Conservation (phyloP, 2,888 invertebrate species). For the Acanthacorydalis orientalis region DNA sequence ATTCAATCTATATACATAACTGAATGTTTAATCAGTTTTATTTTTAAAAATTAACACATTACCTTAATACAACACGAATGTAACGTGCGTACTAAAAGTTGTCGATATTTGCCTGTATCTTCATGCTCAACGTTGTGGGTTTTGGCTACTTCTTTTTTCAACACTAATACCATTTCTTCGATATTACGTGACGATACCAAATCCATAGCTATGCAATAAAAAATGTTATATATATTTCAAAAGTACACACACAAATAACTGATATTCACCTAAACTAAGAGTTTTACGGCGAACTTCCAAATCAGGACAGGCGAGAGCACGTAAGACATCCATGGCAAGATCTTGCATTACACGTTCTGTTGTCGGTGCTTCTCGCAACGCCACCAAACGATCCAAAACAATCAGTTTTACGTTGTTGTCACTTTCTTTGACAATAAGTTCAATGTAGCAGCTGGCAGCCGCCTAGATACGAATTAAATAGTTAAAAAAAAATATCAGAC, state of each 20-base stretch:
- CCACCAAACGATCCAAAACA: conserved; percentile 82
- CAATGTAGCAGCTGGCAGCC: conserved; percentile 96
- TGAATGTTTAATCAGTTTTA: neutral
- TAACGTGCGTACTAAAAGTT: conserved; percentile 84
- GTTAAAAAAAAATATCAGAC: neutral
- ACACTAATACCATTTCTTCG: conserved; percentile 83
- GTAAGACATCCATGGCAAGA: conserved; percentile 92
- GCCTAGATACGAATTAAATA: conserved; percentile 32
- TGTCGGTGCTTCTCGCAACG: conserved; percentile 64
- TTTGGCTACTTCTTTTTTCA: conserved; percentile 86
- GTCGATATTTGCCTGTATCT: conserved; percentile 89
- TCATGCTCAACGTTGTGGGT: conserved; percentile 83
- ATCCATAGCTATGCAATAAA: conserved; percentile 50
- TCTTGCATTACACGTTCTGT: conserved; percentile 79
- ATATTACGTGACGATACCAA: conserved; percentile 83
- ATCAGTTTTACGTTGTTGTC: conserved; percentile 99
- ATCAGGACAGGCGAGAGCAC: conserved; percentile 85
- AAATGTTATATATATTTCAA: neutral
- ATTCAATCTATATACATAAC: conserved; percentile 2
- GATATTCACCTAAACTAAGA: conserved; percentile 39
- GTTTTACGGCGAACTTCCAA: conserved; percentile 87
- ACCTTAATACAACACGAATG: conserved; percentile 84
- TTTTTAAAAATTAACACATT: conserved; percentile 11
- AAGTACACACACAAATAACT: neutral
- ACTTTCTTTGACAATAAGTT: conserved; percentile 97